Evolutionary conservation across 2,113 vertebrate genomes (phyloP), one percentile per base, ranked within the genome.

Genomic region (Oreochromis tanganicae): DNA sequence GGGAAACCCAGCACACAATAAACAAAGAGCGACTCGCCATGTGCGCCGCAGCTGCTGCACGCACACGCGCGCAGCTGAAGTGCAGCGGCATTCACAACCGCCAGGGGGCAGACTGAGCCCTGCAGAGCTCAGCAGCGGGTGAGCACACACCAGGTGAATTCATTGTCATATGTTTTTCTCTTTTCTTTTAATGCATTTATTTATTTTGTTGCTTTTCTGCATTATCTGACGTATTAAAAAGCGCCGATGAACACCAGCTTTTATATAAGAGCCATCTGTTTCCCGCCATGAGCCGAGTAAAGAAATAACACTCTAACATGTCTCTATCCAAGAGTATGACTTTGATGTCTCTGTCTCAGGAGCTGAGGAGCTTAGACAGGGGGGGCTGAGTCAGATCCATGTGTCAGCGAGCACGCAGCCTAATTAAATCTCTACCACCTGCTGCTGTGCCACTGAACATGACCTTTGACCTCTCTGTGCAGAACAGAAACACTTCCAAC

Each of bases 11-110:
- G 87, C 87, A 88, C 88, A 92, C 94, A 93, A 94, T 91, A 93
- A 93, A 96, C 94, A 95, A 96, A 95, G 95, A 93, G 88, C 73
- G 34, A 86, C 78, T 85, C 84, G 88, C 93, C 95, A 95, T 95
- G 95, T 96, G 96, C 86, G 85, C 81, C 57, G 91, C 96, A 95
- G 95, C 95, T 96, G 95, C 92, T 89, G 43, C 84, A 43, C 87
- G 14, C 73, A 38, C 82, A 19, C 85, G 29, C 78, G 14, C 75
- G 17, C 81, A 66, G 75, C 71, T 79, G 50, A 88, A 56, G 9
- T 29, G 90, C 86, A 87, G 88, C 27, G 12, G 5, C 9, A 12
- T 2, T 1, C 19, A 3, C 57, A 32, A 78, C 93, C 95, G 82
- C 92, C 94, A 96, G 96, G 91, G 86, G 96, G 94, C 95, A 87